Evolutionary conservation across 2,888 invertebrate species (phyloP), one percentile per base, ranked within the genome.

Genomic region (Stenurella melanura): DNA sequence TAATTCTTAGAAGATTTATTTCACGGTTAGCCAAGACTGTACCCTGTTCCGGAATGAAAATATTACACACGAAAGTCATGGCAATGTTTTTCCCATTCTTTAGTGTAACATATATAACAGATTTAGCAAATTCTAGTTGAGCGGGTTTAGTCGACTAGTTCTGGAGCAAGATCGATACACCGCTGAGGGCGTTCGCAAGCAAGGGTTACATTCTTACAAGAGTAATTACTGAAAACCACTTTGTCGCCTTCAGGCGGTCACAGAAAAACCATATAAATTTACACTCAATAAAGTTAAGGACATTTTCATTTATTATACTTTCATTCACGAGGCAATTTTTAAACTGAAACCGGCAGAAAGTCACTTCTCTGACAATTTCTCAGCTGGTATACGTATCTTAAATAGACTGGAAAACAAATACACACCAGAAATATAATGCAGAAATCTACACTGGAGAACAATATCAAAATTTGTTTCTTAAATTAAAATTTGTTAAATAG

Each of bases 201-300:
- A 79, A 74, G 81, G 82, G 81, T 81, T 82, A 81, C 83, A 82
- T 84, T 84, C 84, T 84, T 85, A 81, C 81, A 80, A 78, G 79
- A 78, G 83, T 84, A 84, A 85, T 85, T 84, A 84, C 82, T 80
- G 78, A 78, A 79, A 80, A 82, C 84, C 82, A 83, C 83, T 83
- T 84, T 83, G 84, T 83, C 83, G 84, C 82, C 80, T 75, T 77
- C 56, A 75, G 78, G 74, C 74, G 64, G 78, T 78, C 76, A 57
- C 76, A 73, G 76, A 81, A 82, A 81, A 81, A 76, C 77, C 79
- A 76, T 78, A 82, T 78, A 82, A 83, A 82, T 82, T 78, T 80
- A 79, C 81, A 82, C 78, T 78, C 80, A 81, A 83, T 82, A 81
- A 78, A 81, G 71, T 78, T 76, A 70, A 64, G 69, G 73, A 70